A percentile compares a stretch with the other conserved stretches of the same genome.
phyloP scores from a whole-genome alignment of 2,797 vertebrate genomes.

The Coregonus sp. region DNA sequence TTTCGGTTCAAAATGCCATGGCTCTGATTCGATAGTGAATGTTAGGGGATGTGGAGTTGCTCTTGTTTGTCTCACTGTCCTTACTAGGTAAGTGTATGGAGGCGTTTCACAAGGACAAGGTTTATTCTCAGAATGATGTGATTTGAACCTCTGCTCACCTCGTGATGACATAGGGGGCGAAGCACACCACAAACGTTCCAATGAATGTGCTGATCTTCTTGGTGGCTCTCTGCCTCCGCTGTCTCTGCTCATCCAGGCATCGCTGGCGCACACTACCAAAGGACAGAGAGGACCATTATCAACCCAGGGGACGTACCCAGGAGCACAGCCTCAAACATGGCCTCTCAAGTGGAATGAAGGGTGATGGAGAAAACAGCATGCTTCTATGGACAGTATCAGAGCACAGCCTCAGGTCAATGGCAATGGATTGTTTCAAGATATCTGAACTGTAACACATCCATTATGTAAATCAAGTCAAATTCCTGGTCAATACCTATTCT shows the following conservation, averaged over 20 bases:
- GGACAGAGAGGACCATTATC: conserved; percentile 57
- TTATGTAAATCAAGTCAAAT: conserved; percentile 3
- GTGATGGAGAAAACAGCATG: conserved; percentile 22
- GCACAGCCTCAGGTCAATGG: conserved; percentile 6
- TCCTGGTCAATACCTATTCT: not conserved
- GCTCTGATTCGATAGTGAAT: conserved; percentile 8
- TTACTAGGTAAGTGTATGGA: too few relatives aligned
- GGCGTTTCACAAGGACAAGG: too few relatives aligned
- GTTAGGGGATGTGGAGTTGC: conserved; percentile 28
- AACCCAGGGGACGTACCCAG: conserved; percentile 42
- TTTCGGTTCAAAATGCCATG: conserved; percentile 58
- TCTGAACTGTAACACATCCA: conserved; percentile 4
- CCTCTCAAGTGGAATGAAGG: conserved; percentile 26
- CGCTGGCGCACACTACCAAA: conserved; percentile 88
- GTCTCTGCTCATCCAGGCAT: conserved; percentile 91
- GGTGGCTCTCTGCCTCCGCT: conserved; percentile 88
- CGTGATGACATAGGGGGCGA: conserved; percentile 93
- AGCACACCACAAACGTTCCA: conserved; percentile 94
- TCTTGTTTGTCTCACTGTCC: too few relatives aligned
- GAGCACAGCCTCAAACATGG: conserved; percentile 42
- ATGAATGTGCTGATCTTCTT: conserved; percentile 98
- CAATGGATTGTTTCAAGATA: not conserved
- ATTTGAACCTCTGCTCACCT: conserved; percentile 77
- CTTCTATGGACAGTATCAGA: conserved; percentile 6
- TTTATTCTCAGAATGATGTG: too few relatives aligned